A percentile compares a stretch with the other conserved stretches of the same genome.
Conservation (phyloP, 2,113 vertebrate genomes). For the Oceanodroma tethys region DNA sequence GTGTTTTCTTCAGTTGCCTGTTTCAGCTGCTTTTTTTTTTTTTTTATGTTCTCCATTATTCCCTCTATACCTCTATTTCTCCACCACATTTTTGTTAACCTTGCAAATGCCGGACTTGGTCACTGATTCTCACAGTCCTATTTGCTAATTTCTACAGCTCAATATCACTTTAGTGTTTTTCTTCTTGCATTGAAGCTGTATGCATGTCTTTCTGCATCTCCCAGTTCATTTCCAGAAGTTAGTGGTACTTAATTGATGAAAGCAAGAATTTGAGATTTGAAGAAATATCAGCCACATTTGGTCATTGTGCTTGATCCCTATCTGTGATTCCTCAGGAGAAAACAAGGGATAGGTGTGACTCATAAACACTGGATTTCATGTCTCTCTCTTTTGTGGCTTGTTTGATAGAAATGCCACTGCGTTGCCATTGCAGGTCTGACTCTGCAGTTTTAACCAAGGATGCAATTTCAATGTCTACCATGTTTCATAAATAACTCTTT, state of each 20-base stretch:
- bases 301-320: background rate
- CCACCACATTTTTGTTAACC: background rate
- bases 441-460: background rate
- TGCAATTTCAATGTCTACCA: rapidly evolving
- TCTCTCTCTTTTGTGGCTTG: background rate
- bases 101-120: background rate
- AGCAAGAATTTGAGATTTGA: background rate
- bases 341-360: background rate
- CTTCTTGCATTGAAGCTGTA: background rate
- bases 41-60: background rate
- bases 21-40: background rate
- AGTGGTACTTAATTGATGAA: background rate
- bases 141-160: background rate
- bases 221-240: background rate
- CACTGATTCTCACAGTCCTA: background rate
- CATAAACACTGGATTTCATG: background rate
- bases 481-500: background rate
- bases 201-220: background rate
- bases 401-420: background rate
- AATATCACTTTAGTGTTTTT: background rate
- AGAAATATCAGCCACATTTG: background rate
- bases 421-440: background rate
- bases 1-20: background rate
- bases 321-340: background rate
- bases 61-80: background rate